phyloP scores from a whole-genome alignment of 1,140 invertebrate genomes.

The Tetramorium parvispinum region DNA sequence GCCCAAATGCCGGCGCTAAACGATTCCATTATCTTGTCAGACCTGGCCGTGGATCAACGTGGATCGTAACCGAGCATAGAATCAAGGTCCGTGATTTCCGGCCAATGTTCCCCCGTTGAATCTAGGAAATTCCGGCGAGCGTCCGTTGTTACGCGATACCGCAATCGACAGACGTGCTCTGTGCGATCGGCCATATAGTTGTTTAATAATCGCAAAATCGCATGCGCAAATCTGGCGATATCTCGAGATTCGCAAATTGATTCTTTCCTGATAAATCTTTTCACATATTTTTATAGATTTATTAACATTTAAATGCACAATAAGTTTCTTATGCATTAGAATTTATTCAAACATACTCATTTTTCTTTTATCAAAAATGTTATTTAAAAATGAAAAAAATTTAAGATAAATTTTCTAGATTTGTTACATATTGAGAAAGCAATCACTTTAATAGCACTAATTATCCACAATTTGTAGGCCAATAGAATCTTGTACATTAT shows the following conservation, averaged over 20 bases:
- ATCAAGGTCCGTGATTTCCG: conserved; percentile 48
- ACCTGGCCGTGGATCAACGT: conserved; percentile 63
- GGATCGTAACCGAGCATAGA: conserved; percentile 53
- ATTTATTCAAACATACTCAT: neutral
- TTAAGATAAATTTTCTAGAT: neutral
- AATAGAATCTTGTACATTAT: neutral
- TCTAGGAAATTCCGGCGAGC: conserved; percentile 21
- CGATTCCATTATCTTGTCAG: conserved; percentile 75
- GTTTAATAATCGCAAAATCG: conserved; percentile 1
- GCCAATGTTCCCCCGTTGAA: conserved; percentile 34
- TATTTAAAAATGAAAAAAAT: neutral
- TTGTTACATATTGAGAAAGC: neutral
- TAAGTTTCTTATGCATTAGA: neutral
- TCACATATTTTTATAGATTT: neutral
- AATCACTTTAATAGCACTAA: neutral
- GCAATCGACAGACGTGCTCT: conserved; percentile 35
- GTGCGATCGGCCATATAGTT: neutral
- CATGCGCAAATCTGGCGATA: neutral
- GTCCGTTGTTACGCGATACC: conserved; percentile 33
- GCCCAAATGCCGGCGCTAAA: conserved; percentile 73
- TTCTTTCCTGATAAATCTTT: neutral
- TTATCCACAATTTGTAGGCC: neutral
- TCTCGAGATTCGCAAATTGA: neutral
- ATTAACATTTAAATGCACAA: neutral
- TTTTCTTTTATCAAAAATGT: neutral